A percentile compares a stretch with the other conserved stretches of the same genome.
Evolutionary conservation across 1,140 invertebrate species (phyloP).

Genomic region (Drosophila littoralis): DNA sequence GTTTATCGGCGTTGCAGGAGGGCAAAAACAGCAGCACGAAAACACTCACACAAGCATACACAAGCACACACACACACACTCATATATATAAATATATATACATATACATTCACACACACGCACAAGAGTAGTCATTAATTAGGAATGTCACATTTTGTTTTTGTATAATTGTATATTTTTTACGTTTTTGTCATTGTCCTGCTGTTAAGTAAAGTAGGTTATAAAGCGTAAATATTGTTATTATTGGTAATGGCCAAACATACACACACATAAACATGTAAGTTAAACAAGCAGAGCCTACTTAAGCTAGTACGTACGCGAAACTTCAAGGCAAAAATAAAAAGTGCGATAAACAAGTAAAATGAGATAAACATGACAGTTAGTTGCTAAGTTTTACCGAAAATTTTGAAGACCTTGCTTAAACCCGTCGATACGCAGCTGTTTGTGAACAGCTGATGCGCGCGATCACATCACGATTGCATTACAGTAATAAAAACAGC

Average conservation of each 20-base stretch:
- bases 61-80: background rate
- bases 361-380: conserved; percentile 9
- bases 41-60: background rate
- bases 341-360: conserved; percentile 31
- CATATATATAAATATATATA: background rate
- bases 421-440: conserved; percentile 16
- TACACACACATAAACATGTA: conserved; percentile 9
- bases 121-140: conserved; percentile 27
- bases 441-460: conserved; percentile 42
- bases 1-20: conserved; percentile 43
- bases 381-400: conserved; percentile 17
- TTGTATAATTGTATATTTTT: conserved; percentile 12
- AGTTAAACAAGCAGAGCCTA: conserved; percentile 20
- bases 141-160: conserved; percentile 38
- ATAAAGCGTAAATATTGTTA: conserved; percentile 17
- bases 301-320: conserved; percentile 8
- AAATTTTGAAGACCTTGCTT: conserved; percentile 20
- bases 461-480: conserved; percentile 32
- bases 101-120: background rate
- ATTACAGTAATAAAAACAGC: conserved; percentile 13
- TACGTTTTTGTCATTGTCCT: conserved; percentile 28
- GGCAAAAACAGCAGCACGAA: conserved; percentile 25
- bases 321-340: conserved; percentile 27
- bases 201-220: conserved; percentile 30
- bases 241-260: conserved; percentile 9